phyloP scores from a whole-genome alignment of 2,888 invertebrate species.

The Orthosia gracilis region DNA sequence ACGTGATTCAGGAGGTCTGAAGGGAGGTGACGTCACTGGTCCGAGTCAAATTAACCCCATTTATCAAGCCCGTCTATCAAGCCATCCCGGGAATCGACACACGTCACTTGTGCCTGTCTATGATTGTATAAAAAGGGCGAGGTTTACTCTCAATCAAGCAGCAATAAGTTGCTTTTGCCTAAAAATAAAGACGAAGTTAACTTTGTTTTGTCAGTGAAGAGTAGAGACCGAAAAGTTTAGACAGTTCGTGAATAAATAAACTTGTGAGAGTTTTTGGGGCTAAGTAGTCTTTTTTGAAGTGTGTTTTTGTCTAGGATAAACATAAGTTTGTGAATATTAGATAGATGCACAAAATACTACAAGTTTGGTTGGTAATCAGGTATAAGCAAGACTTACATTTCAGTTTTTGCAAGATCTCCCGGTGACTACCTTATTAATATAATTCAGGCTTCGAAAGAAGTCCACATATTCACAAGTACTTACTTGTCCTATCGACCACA shows the following conservation, averaged over 20 bases:
- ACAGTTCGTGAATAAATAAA: slow-evolving; percentile 43
- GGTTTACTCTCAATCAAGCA: slow-evolving; percentile 35
- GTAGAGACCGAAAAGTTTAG: slow-evolving; percentile 19
- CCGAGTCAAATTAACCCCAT: slow-evolving; percentile 71
- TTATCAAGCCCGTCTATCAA: slow-evolving; percentile 52
- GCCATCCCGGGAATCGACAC: slow-evolving; percentile 50
- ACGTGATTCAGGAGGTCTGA: slow-evolving; percentile 58
- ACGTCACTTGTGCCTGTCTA: slow-evolving; percentile 47
- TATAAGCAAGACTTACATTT: too few species aligned
- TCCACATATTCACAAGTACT: slow-evolving; percentile 66
- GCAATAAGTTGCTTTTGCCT: too few species aligned
- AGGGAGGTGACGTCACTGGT: slow-evolving; percentile 35
- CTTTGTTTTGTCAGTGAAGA: slow-evolving; percentile 35
- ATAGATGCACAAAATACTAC: background rate
- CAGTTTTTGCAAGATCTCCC: too few species aligned
- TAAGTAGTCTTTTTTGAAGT: slow-evolving; percentile 18
- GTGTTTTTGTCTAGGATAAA: slow-evolving; percentile 21
- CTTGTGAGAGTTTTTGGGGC: slow-evolving; percentile 20
- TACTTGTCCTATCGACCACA: slow-evolving; percentile 93
- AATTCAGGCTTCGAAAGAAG: too few species aligned
- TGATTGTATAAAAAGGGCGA: slow-evolving; percentile 29
- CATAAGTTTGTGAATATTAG: background rate
- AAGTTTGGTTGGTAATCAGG: background rate
- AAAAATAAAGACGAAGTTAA: slow-evolving; percentile 41
- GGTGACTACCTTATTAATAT: background rate